Evolutionary conservation across 2,888 invertebrate genomes (phyloP), one percentile per base, ranked within the genome.

Genomic region (Chrysina gloriosa): DNA sequence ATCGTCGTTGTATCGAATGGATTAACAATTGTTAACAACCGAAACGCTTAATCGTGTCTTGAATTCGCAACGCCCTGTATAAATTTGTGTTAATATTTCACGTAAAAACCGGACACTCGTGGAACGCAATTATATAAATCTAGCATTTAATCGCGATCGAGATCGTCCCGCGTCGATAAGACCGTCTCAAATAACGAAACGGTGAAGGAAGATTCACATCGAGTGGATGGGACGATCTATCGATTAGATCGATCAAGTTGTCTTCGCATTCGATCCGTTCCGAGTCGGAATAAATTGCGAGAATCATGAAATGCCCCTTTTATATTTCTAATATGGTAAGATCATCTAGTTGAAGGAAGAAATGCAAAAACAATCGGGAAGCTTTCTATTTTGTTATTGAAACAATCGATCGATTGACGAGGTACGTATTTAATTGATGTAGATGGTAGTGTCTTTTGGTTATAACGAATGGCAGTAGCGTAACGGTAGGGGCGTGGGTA

Each of bases 61-160:
- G 14, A 3, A 36, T 36, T 9, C 11, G 14, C 3, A n/a, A 36
- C 36, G 11, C 36, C 25, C 48, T 56, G 21, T 36, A n/a, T 56
- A 36, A 5, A 23, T 1, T 42, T 16, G 7, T 16, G 14, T 27
- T 42, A 61, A 42, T 61, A 42, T 36, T 61, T 61, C 42, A 61
- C 58, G 45, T 61, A 61, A 42, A 42, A 42, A 61, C 11, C 16
- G 29, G 42, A 39, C 58, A 42, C 42, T 45, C 2, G 58, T 5
- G 58, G 45, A 45, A 61, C 27, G 58, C 58, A 61, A 61, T 61
- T 61, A 61, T 45, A 45, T 61, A 61, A 61, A 61, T 61, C 58
- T 61, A 61, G 45, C 58, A 27, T 61, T 25, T 61, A 61, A 61
- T 61, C 58, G 11, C 27, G 58, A 61, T 61, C 42, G 58, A 61